Evolutionary conservation across 1,140 invertebrate species (phyloP).

Genomic region (Macrosteles quadrilineatus): DNA sequence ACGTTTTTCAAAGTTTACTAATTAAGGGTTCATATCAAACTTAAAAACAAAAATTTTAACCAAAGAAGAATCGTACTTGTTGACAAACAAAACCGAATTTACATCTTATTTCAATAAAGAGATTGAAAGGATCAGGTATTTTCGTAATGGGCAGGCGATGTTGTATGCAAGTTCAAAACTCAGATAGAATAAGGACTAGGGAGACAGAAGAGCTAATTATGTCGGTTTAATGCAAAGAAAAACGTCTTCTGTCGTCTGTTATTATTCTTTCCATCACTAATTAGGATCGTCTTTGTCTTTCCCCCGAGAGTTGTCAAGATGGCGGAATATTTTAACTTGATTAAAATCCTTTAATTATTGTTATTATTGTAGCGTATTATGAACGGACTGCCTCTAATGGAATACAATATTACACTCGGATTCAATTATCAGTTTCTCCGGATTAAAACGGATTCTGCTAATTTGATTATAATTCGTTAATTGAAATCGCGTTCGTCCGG

Average conservation of each 20-base stretch:
- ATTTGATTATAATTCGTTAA: conserved; percentile 27
- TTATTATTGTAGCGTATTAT: conserved; percentile 19
- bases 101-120: no score
- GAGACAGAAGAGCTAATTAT: conserved; percentile 17
- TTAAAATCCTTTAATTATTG: conserved; percentile 32
- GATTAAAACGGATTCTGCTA: conserved; percentile 19
- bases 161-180: not conserved
- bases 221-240: conserved; percentile 24
- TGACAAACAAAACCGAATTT: no score
- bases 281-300: conserved; percentile 24
- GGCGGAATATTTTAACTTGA: conserved; percentile 30
- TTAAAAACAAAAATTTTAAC: no score
- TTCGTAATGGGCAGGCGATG: no score
- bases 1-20: no score
- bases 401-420: conserved; percentile 19
- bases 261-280: conserved; percentile 30
- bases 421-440: conserved; percentile 18
- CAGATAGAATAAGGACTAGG: not conserved
- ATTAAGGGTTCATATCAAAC: no score
- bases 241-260: conserved; percentile 21
- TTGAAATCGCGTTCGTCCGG: conserved; percentile 18
- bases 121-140: no score
- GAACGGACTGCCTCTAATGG: not conserved
- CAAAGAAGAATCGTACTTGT: no score
- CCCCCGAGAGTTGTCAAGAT: conserved; percentile 25